Percentiles rank a stretch among this genome's conserved stretches.
phyloP scores from a whole-genome alignment of 2,797 vertebrate species.

The Peromyscus aztecus region DNA sequence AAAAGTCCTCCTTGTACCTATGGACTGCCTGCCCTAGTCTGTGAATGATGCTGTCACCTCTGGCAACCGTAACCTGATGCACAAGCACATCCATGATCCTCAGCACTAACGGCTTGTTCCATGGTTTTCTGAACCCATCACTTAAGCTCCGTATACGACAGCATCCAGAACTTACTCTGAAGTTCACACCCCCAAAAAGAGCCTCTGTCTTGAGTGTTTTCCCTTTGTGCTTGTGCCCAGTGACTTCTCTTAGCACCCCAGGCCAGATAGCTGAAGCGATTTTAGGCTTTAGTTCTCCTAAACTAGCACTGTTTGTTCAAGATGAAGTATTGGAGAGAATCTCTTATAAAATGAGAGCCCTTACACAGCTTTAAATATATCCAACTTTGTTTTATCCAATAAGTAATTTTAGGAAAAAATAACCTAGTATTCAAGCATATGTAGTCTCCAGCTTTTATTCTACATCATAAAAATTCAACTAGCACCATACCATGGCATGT shows the following conservation, averaged over 20 bases:
- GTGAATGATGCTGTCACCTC: background rate
- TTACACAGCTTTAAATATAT: conserved; percentile 46
- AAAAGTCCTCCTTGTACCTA: background rate
- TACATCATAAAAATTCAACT: background rate
- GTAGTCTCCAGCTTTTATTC: background rate
- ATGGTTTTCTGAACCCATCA: conserved; percentile 1
- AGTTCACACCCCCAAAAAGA: conserved; percentile 37
- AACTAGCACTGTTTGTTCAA: conserved; percentile 74
- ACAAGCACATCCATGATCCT: background rate
- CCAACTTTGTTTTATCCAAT: background rate
- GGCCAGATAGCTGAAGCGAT: conserved; percentile 67
- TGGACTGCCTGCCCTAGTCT: background rate
- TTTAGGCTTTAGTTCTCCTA: conserved; percentile 66
- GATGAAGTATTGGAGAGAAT: conserved; percentile 28
- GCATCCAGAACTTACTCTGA: background rate
- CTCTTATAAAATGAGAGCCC: conserved; percentile 35
- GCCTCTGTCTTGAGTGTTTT: conserved; percentile 50
- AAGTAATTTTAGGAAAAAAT: background rate
- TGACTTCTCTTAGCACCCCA: conserved; percentile 14
- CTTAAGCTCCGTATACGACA: background rate
- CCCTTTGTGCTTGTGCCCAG: conserved; percentile 60
- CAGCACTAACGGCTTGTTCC: background rate
- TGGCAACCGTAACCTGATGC: conserved; percentile 1
- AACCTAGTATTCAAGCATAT: background rate
- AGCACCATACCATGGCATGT: accelerated